Evolutionary conservation across 2,113 vertebrate genomes (phyloP).

Genomic region (Anhinga anhinga): DNA sequence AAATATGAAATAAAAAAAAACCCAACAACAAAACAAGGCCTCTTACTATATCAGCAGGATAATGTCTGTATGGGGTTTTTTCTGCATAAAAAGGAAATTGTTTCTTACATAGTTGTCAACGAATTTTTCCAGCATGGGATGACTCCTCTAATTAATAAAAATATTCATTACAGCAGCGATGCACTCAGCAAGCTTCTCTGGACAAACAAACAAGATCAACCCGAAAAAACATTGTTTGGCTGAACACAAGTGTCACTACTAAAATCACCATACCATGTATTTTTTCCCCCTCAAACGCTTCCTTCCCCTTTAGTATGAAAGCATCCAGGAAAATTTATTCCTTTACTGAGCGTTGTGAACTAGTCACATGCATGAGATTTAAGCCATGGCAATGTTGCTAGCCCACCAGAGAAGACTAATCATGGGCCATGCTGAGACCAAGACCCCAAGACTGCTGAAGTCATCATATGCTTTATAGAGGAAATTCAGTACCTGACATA

Average conservation of each 20-base stretch:
- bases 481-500: not conserved
- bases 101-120: not conserved
- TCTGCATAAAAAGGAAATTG: not conserved
- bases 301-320: not conserved
- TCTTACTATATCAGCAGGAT: not conserved
- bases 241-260: not conserved
- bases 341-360: not conserved
- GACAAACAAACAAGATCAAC: not conserved
- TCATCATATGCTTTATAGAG: not conserved
- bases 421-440: not conserved
- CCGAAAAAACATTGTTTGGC: not conserved
- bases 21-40: not conserved
- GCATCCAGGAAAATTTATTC: not conserved
- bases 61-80: fast-evolving
- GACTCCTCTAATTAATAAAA: not conserved
- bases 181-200: not conserved
- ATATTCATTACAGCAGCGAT: not conserved
- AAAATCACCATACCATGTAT: not conserved
- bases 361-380: not conserved
- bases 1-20: not conserved
- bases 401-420: not conserved
- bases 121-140: not conserved
- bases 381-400: not conserved
- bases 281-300: not conserved
- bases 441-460: not conserved